Percentiles rank a stretch among this genome's conserved stretches.
Conservation (phyloP, 23 tunicate genomes). For the Trididemnum miniatum region DNA sequence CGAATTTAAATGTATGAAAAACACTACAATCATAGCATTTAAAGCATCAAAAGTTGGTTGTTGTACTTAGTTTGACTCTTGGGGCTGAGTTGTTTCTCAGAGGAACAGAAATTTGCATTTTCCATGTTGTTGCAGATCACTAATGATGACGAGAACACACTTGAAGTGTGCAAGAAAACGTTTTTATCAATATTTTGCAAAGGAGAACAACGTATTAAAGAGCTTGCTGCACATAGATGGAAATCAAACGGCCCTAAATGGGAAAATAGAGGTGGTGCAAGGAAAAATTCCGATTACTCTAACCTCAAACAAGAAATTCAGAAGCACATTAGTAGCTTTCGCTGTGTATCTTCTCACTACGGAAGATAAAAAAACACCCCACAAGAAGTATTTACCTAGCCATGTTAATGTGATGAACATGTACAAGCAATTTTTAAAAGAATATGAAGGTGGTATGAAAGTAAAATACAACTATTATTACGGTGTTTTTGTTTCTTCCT, state of each 20-base stretch:
- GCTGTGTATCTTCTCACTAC: background rate
- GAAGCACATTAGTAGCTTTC: slow-evolving; percentile 1
- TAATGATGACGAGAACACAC: too few species aligned
- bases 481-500: background rate
- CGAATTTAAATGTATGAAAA: too few species aligned
- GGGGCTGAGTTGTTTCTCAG: too few species aligned
- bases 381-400: background rate
- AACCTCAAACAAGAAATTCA: background rate
- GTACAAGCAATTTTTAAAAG: background rate
- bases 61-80: too few species aligned
- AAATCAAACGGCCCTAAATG: background rate
- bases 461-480: background rate
- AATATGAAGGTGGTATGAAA: background rate
- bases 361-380: slow-evolving; percentile 5
- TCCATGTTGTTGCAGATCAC: too few species aligned
- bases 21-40: too few species aligned
- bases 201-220: too few species aligned
- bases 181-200: too few species aligned
- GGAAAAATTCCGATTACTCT: background rate
- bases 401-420: background rate
- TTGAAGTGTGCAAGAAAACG: too few species aligned
- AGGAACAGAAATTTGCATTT: too few species aligned
- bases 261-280: background rate
- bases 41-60: too few species aligned
- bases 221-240: background rate